These are phyloP conservation scores for Mormyrops attenuatus DNA, from an alignment of 2,797 vertebrate genomes.

Conservation along the genomic window DNA sequence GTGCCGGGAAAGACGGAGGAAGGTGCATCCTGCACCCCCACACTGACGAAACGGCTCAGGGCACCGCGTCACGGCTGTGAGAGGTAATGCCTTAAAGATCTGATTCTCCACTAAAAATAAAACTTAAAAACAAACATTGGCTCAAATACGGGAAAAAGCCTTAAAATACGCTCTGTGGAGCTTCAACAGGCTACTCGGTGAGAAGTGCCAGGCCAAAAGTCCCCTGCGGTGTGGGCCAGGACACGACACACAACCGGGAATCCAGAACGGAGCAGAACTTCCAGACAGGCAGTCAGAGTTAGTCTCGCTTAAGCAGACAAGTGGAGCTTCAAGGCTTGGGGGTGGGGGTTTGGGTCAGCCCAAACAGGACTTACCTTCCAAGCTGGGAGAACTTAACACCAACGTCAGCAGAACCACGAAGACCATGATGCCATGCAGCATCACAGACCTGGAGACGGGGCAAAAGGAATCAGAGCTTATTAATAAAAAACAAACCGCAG, in stretches of 20 bases:
- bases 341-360: neutral
- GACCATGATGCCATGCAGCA: slow-evolving; percentile 70
- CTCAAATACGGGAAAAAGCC: neutral
- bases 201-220: neutral
- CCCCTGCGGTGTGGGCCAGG: neutral
- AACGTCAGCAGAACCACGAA: slow-evolving; percentile 69
- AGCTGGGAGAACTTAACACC: slow-evolving; percentile 63
- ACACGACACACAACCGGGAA: neutral
- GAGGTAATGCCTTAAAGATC: neutral
- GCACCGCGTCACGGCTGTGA: neutral
- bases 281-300: neutral
- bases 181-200: neutral
- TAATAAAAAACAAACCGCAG: neutral
- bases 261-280: neutral
- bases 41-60: neutral
- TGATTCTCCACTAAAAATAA: neutral
- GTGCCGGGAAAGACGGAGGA: neutral
- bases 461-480: neutral
- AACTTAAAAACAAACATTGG: neutral
- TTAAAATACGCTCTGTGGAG: neutral
- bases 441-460: slow-evolving; percentile 57
- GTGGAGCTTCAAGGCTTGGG: neutral
- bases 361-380: slow-evolving; percentile 71
- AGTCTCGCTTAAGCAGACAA: neutral
- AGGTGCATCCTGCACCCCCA: neutral